Base-by-base conservation (phyloP, 2,888 invertebrate species). In the Drosophila diplacantha region DNA sequence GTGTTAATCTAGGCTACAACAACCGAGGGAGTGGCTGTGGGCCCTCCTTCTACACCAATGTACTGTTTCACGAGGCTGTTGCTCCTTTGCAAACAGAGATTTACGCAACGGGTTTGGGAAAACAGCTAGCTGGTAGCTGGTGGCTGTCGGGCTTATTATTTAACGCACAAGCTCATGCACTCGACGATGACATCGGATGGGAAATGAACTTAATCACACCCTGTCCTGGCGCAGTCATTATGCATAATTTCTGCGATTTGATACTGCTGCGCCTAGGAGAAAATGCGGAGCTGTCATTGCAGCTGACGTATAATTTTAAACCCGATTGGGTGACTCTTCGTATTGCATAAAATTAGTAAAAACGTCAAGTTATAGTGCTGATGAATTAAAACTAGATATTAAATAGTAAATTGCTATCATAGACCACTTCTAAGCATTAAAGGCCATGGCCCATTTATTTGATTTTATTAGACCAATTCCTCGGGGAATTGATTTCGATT, bases 401-500 rank as follows among this genome's bases (percentile, higher is more conserved):
- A 20, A 14, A 20, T 7, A 32, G 14, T 22, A 20, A 8, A 14
- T 6, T 24, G n/a, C 39, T 41, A 14, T 11, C 38, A 22, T 3
- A n/a, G n/a, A n/a, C 5, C 11, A 5, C 3, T 26, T 6, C 2
- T 11, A 24, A 41, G 24, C 9, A 41, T n/a, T n/a, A n/a, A 41
- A 22, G 4, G 22, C n/a, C n/a, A n/a, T n/a, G n/a, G n/a, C n/a
- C n/a, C n/a, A n/a, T n/a, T n/a, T n/a, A n/a, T n/a, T n/a, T n/a
- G n/a, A n/a, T n/a, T n/a, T n/a, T n/a, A n/a, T n/a, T n/a, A n/a
- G n/a, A n/a, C n/a, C n/a, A n/a, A 39, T 39, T 8, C 22, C 7
- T 38, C 7, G 38, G 50, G 34, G 24, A 51, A 61, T 41, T 18
- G 29, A 29, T 35, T 52, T n/a, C 3, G 1, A 44, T 71, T 69